Conservation (phyloP, 2,797 vertebrate genomes). For the Pangasius krempfi region DNA sequence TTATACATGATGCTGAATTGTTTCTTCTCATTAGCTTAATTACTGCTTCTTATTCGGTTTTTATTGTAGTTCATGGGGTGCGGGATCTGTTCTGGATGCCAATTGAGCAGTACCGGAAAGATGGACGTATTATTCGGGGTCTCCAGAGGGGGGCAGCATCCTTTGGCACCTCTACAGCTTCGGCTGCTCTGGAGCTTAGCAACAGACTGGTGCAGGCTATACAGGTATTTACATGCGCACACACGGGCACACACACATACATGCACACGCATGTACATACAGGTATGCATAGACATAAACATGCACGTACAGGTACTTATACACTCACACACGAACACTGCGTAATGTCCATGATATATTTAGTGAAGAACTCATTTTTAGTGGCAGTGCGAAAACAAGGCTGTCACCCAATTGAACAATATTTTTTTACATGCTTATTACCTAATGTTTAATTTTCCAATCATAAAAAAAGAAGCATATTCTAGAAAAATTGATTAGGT, state of each 20-base stretch:
- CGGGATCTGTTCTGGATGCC: conserved; percentile 93
- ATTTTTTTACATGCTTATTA: not conserved
- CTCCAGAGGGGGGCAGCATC: conserved; percentile 91
- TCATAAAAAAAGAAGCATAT: not conserved
- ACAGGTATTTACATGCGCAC: conserved; percentile 73
- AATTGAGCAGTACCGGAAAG: conserved; percentile 91
- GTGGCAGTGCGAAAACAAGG: not conserved
- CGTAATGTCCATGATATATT: not conserved
- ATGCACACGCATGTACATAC: conserved; percentile 45
- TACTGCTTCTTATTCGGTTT: not conserved
- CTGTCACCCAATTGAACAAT: not conserved
- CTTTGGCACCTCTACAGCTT: conserved; percentile 90
- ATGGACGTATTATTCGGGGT: conserved; percentile 91
- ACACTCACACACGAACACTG: not conserved
- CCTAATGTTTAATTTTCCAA: not conserved
- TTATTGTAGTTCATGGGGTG: conserved; percentile 84
- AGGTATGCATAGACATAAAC: too few relatives aligned
- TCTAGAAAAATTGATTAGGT: not conserved
- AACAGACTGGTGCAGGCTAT: conserved; percentile 95
- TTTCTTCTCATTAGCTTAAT: not conserved
- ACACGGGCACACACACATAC: not conserved
- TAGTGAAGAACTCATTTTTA: not conserved
- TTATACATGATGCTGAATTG: not conserved
- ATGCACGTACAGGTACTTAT: not conserved
- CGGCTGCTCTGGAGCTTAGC: conserved; percentile 91